Evolutionary conservation across 2,113 vertebrate genomes (phyloP).

Genomic region (Macrotis lagotis): DNA sequence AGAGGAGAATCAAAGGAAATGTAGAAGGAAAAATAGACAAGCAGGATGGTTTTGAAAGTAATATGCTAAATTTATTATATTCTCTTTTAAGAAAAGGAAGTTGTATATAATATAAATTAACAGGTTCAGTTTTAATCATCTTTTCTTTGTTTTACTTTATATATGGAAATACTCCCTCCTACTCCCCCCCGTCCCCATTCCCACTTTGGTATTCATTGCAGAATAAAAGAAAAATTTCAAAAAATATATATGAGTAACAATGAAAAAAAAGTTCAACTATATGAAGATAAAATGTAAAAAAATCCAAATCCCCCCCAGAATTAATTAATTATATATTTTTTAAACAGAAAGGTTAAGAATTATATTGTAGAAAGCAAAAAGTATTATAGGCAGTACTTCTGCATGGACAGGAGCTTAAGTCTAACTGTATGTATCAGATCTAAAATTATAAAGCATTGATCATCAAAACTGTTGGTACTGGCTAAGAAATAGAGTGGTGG

Average conservation of each 20-base stretch:
- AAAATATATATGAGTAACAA: background rate
- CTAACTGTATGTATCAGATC: no score
- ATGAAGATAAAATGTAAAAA: background rate
- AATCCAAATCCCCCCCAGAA: background rate
- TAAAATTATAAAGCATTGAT: no score
- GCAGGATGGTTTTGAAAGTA: background rate
- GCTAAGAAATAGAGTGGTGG: no score
- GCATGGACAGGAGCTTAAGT: conserved; percentile 38
- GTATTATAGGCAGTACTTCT: conserved; percentile 25
- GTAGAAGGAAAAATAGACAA: background rate
- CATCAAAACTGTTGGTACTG: no score
- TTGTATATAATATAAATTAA: background rate
- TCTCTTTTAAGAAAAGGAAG: background rate
- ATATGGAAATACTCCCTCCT: background rate
- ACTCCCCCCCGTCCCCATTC: background rate
- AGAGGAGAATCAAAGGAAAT: background rate
- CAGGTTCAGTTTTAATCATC: background rate
- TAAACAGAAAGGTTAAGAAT: conserved; percentile 49
- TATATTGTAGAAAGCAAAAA: no score
- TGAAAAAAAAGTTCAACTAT: background rate
- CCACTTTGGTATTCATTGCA: background rate
- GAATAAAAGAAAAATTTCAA: background rate
- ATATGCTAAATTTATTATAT: background rate
- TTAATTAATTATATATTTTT: conserved; percentile 54
- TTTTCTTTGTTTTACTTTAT: background rate